Conservation (phyloP, 2,113 vertebrate genomes). For the Hymenochirus boettgeri region DNA sequence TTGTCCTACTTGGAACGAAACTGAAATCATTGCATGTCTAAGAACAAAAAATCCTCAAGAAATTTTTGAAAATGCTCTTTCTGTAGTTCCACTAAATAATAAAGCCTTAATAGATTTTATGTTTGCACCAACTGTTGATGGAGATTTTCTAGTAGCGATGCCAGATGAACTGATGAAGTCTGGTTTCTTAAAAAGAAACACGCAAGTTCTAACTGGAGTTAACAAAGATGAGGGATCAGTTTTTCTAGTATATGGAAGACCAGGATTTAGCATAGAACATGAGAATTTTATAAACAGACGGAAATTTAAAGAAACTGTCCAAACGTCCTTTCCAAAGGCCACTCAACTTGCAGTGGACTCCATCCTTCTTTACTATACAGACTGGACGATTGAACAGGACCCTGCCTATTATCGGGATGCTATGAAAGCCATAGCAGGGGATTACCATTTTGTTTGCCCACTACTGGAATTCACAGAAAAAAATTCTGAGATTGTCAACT, state of each 20-base stretch:
- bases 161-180: constrained; percentile 48
- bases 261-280: constrained; percentile 46
- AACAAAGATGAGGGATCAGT: constrained; percentile 59
- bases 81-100: background rate
- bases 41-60: constrained; percentile 21
- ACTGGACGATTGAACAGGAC: no score
- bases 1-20: no score
- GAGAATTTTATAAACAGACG: constrained; percentile 55
- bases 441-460: no score
- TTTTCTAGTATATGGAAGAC: constrained; percentile 48
- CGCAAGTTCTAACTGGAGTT: constrained; percentile 56
- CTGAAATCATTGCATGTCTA: no score
- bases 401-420: no score
- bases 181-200: constrained; percentile 44
- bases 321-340: constrained; percentile 9
- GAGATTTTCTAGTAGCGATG: constrained; percentile 54
- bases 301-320: constrained; percentile 48
- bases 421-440: no score
- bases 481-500: no score
- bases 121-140: constrained; percentile 52
- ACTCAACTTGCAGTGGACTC: no score
- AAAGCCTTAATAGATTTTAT: background rate
- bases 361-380: no score
- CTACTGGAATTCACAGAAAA: no score
- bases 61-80: constrained; percentile 41